phyloP scores from a whole-genome alignment of 2,888 invertebrate species.

The Zygaena filipendulae region DNA sequence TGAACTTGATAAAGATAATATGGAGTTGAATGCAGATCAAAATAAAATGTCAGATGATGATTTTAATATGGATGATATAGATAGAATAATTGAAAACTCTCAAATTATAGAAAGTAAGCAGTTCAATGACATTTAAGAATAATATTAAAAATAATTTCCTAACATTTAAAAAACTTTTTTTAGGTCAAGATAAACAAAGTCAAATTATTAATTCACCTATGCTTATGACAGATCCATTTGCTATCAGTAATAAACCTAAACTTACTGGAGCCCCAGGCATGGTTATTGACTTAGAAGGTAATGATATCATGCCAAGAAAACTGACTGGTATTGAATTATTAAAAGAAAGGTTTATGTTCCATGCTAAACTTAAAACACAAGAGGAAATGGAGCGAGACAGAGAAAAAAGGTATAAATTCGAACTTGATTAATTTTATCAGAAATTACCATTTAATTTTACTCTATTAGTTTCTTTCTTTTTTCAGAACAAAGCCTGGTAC shows the following conservation, averaged over 20 bases:
- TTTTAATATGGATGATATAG: conserved; percentile 44
- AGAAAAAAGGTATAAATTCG: conserved; percentile 62
- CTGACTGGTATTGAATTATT: conserved; percentile 73
- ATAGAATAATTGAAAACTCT: conserved; percentile 43
- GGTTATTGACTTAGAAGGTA: conserved; percentile 45
- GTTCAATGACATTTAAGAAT: too few species aligned
- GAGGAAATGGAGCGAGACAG: conserved; percentile 63
- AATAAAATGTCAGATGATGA: conserved; percentile 30
- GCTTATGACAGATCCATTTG: conserved; percentile 20
- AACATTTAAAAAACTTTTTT: too few species aligned
- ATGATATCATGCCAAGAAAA: conserved; percentile 27
- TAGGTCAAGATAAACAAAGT: too few species aligned
- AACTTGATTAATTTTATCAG: conserved; percentile 1
- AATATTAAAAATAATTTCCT: too few species aligned
- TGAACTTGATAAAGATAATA: background rate
- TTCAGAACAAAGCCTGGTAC: conserved; percentile 74
- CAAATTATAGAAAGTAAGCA: conserved; percentile 33
- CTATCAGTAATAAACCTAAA: conserved; percentile 40
- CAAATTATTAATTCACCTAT: conserved; percentile 23
- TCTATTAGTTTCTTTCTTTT: too few species aligned
- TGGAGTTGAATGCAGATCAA: background rate
- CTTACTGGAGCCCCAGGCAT: conserved; percentile 63
- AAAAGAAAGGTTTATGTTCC: conserved; percentile 77
- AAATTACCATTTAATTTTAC: too few species aligned
- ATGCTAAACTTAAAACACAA: conserved; percentile 65